Evolutionary conservation across 2,888 invertebrate species (phyloP).

Genomic region (Eilema depressum): DNA sequence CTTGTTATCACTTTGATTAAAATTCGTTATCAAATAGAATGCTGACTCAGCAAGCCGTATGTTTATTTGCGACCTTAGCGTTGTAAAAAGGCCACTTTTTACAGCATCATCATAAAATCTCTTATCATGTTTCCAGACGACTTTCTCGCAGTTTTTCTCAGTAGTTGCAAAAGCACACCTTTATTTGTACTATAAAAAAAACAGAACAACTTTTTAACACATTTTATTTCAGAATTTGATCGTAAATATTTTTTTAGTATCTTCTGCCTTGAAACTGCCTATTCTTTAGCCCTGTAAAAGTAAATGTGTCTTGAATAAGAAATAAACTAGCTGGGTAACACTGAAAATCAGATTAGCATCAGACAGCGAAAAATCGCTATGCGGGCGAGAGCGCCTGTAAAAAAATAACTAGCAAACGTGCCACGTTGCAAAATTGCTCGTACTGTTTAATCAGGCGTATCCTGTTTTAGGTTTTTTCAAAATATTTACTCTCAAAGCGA

Average conservation of each 20-base stretch:
- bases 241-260: constrained; percentile 13
- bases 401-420: constrained; percentile 35
- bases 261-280: constrained; percentile 9
- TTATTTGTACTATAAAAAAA: constrained; percentile 6
- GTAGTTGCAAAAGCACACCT: not conserved
- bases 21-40: not conserved
- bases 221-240: constrained; percentile 20
- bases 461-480: too few relatives aligned
- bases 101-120: constrained; percentile 3
- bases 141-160: not conserved
- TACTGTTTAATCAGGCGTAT: constrained; percentile 11
- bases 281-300: constrained; percentile 7
- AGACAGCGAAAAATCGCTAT: constrained; percentile 25
- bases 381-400: constrained; percentile 38
- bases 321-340: constrained; percentile 11
- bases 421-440: constrained; percentile 22
- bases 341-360: constrained; percentile 26
- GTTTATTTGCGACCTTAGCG: not conserved
- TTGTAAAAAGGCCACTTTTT: not conserved
- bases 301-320: constrained; percentile 19
- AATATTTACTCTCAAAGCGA: not conserved
- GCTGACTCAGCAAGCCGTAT: not conserved
- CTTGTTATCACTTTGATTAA: not conserved
- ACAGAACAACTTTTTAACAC: constrained; percentile 8
- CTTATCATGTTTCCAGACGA: not conserved